phyloP scores from a whole-genome alignment of 1,140 invertebrate species.

The Protaetia brevitarsis region DNA sequence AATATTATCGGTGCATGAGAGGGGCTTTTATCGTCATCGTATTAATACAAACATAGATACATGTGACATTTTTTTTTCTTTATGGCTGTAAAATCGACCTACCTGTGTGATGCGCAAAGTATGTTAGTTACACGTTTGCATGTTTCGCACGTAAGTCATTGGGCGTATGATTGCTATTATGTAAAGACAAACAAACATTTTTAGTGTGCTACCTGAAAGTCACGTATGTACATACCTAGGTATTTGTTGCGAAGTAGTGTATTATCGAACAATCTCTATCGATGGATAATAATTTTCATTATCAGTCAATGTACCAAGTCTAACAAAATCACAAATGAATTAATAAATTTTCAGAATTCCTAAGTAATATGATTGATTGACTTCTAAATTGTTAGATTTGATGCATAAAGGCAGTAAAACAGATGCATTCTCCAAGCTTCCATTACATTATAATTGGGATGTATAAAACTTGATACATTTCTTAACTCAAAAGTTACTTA shows the following conservation, averaged over 20 bases:
- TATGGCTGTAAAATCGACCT: background rate
- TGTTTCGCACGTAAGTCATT: background rate
- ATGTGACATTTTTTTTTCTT: background rate
- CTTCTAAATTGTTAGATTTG: no score
- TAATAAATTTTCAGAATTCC: slow-evolving; percentile 10
- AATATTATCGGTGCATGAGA: background rate
- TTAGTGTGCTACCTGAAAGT: background rate
- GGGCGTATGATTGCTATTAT: no score
- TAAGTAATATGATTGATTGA: background rate
- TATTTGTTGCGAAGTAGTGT: background rate
- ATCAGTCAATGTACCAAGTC: slow-evolving; percentile 14
- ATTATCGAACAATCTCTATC: background rate
- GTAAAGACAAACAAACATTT: no score
- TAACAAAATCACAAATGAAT: background rate
- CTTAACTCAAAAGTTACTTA: no score
- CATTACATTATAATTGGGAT: no score
- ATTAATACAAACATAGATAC: background rate
- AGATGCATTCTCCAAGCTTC: no score
- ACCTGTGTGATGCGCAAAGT: background rate
- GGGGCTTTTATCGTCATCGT: background rate
- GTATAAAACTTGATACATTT: no score
- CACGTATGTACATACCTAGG: background rate
- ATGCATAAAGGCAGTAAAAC: no score
- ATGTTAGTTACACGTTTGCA: background rate
- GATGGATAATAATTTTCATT: background rate